These are phyloP conservation scores for Butorides virescens DNA, from an alignment of 2,113 vertebrate genomes.

Conservation along the genomic window DNA sequence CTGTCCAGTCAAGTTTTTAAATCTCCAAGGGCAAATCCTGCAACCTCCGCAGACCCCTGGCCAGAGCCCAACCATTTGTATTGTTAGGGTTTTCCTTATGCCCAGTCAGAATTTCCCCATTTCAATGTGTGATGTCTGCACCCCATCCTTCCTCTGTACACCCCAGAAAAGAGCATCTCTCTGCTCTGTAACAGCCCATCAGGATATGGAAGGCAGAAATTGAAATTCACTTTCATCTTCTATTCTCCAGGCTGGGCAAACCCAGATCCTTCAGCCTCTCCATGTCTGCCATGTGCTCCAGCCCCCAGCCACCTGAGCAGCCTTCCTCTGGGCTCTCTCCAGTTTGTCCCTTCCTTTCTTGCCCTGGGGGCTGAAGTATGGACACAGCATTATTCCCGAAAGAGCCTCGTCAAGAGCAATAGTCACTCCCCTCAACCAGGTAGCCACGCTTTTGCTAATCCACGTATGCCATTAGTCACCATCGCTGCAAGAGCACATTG, in stretches of 20 bases:
- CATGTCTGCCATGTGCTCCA: accelerated
- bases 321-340: neutral
- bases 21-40: neutral
- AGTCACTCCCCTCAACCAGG: accelerated
- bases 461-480: neutral
- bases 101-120: neutral
- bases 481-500: neutral
- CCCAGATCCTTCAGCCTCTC: neutral
- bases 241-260: neutral
- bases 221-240: neutral
- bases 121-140: neutral
- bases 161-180: neutral
- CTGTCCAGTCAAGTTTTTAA: neutral
- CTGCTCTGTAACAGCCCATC: neutral
- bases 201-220: neutral
- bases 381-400: neutral
- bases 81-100: neutral
- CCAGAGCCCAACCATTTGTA: neutral
- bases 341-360: neutral
- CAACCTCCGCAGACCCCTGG: neutral
- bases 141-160: neutral
- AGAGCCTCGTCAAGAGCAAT: neutral
- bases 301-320: neutral
- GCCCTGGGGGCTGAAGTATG: neutral
- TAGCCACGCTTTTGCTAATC: neutral